Evolutionary conservation across 2,888 invertebrate genomes (phyloP).

Genomic region (Pristionchus fissidentatus): DNA sequence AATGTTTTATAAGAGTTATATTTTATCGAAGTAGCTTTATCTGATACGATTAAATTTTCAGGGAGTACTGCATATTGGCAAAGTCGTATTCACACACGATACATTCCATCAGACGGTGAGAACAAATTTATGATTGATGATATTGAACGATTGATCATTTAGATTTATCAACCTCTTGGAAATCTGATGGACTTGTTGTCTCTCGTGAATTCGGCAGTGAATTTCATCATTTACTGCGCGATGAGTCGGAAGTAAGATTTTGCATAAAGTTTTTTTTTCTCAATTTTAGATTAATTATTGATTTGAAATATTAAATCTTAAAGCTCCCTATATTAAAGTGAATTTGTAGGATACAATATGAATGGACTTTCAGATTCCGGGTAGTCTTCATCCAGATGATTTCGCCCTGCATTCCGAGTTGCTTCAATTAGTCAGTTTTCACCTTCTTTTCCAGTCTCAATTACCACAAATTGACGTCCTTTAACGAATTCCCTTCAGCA

Average conservation of each 20-base stretch:
- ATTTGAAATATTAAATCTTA: too few species aligned
- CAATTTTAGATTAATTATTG: neutral
- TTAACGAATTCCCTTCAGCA: neutral
- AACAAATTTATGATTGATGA: neutral
- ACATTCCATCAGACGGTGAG: slow-evolving; percentile 67
- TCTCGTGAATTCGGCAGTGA: slow-evolving; percentile 72
- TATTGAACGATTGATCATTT: neutral
- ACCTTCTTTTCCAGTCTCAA: neutral
- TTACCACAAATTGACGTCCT: neutral
- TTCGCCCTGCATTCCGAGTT: slow-evolving; percentile 60
- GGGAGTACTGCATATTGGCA: slow-evolving; percentile 71
- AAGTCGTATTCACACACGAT: slow-evolving; percentile 72
- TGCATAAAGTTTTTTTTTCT: neutral
- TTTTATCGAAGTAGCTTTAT: neutral
- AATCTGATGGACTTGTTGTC: slow-evolving; percentile 74
- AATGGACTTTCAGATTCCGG: slow-evolving; percentile 55
- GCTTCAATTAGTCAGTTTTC: slow-evolving; percentile 54
- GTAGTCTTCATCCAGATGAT: slow-evolving; percentile 72
- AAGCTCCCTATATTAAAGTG: too few species aligned
- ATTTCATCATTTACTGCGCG: slow-evolving; percentile 74
- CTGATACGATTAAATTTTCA: neutral
- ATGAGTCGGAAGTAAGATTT: slow-evolving; percentile 71
- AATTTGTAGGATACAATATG: neutral
- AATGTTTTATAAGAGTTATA: neutral
- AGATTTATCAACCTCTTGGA: slow-evolving; percentile 67